Percentiles rank a stretch among this genome's conserved stretches.
phyloP scores from a whole-genome alignment of 2,888 invertebrate genomes.

The Prosopocoilus inquinatus region DNA sequence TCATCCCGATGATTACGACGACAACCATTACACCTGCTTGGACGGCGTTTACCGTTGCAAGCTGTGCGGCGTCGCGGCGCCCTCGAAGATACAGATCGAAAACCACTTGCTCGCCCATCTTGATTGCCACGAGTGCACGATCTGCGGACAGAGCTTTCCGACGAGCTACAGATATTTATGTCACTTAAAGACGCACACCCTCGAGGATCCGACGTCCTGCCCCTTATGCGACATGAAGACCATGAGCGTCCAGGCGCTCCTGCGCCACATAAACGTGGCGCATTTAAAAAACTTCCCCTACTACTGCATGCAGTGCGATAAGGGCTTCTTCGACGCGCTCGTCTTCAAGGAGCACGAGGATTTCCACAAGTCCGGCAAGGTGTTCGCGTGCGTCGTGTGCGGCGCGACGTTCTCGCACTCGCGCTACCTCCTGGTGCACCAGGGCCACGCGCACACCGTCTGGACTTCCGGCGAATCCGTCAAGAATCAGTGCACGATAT shows the following conservation, averaged over 20 bases:
- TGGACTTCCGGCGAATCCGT: conserved; percentile 48
- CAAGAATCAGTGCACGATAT: conserved; percentile 42
- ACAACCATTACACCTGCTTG: conserved; percentile 32
- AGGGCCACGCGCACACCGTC: conserved; percentile 39
- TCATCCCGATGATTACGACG: conserved; percentile 14
- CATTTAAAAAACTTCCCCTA: conserved; percentile 52
- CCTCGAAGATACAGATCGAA: conserved; percentile 21
- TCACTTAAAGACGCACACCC: conserved; percentile 19
- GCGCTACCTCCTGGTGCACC: conserved; percentile 35
- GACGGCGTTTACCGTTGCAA: conserved; percentile 14
- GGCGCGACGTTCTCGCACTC: conserved; percentile 45
- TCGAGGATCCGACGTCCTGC: conserved; percentile 11
- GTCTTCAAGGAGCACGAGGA: conserved; percentile 50
- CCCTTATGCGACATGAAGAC: conserved; percentile 17
- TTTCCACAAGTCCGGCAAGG: conserved; percentile 46
- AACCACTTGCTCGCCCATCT: conserved; percentile 24
- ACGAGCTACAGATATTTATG: conserved; percentile 34
- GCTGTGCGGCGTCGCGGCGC: conserved; percentile 15
- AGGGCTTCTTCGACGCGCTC: conserved; percentile 50
- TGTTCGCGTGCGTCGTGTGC: conserved; percentile 51
- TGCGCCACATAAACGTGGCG: conserved; percentile 56
- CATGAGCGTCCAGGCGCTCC: conserved; percentile 19
- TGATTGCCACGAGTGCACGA: conserved; percentile 15
- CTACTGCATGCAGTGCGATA: conserved; percentile 53
- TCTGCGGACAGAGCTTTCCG: conserved; percentile 22